These are phyloP conservation scores for Onychorhynchus coronatus DNA, from an alignment of 2,113 vertebrate species.

Conservation along the genomic window DNA sequence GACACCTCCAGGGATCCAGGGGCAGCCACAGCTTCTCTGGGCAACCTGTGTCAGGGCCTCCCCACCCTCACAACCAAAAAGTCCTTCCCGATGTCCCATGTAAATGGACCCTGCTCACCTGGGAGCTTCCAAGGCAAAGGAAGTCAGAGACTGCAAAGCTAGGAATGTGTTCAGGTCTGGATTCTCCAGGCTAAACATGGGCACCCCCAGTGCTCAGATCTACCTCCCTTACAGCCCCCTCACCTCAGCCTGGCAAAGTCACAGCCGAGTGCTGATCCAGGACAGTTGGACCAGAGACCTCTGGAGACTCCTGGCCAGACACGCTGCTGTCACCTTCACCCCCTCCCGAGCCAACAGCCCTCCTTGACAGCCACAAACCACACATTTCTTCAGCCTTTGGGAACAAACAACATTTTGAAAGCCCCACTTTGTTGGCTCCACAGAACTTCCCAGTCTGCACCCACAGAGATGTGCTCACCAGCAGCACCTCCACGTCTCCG, in stretches of 20 bases:
- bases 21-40: background rate
- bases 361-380: background rate
- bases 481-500: background rate
- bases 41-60: background rate
- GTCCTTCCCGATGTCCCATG: background rate
- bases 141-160: background rate
- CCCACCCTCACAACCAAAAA: fast-evolving
- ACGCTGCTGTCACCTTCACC: no score
- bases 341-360: no score
- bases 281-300: background rate
- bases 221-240: no score
- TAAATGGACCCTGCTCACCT: background rate
- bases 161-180: background rate
- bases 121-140: background rate
- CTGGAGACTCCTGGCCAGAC: background rate
- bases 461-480: no score
- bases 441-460: background rate
- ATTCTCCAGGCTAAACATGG: background rate
- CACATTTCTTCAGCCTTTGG: background rate
- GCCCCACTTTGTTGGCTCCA: background rate
- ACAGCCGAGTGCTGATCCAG: background rate
- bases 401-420: background rate
- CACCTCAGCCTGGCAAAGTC: background rate
- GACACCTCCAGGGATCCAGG: background rate
- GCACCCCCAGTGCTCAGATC: background rate